Evolutionary conservation across 2,888 invertebrate species (phyloP).

Genomic region (Anarsia innoxiella): DNA sequence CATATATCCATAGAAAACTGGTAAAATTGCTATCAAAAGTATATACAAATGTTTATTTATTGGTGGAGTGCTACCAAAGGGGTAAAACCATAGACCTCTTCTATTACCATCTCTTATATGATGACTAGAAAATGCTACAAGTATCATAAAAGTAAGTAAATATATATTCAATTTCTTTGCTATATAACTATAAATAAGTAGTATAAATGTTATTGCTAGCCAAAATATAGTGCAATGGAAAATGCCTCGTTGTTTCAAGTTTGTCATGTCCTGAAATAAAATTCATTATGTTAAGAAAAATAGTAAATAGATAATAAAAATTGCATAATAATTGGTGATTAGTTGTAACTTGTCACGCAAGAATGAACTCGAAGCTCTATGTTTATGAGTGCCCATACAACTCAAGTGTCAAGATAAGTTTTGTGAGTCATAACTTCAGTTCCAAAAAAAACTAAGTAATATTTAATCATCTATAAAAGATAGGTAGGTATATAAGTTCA

Average conservation of each 20-base stretch:
- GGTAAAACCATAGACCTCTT: slow-evolving; percentile 55
- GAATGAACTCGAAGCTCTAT: too few relatives aligned
- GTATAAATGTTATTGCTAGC: slow-evolving; percentile 28
- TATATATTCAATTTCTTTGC: slow-evolving; percentile 38
- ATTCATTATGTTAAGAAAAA: too few relatives aligned
- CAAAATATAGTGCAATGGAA: slow-evolving; percentile 57
- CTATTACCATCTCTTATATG: slow-evolving; percentile 54
- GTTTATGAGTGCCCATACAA: too few relatives aligned
- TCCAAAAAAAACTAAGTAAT: too few relatives aligned
- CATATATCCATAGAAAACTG: slow-evolving; percentile 34
- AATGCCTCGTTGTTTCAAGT: slow-evolving; percentile 43
- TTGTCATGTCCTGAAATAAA: slow-evolving; percentile 53
- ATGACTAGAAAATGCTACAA: slow-evolving; percentile 49
- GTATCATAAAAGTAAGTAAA: slow-evolving; percentile 41
- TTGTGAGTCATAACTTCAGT: too few relatives aligned
- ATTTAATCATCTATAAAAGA: too few relatives aligned
- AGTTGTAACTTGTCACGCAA: too few relatives aligned
- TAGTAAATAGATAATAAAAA: too few relatives aligned
- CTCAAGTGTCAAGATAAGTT: too few relatives aligned
- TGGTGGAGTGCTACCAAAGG: slow-evolving; percentile 45
- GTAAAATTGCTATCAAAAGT: slow-evolving; percentile 32
- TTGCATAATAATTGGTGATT: too few relatives aligned
- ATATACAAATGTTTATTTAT: slow-evolving; percentile 41
- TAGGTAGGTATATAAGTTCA: too few relatives aligned
- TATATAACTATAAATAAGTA: slow-evolving; percentile 38